These are phyloP conservation scores for Lepus americanus DNA, from an alignment of 2,113 vertebrate species.

Conservation along the genomic window DNA sequence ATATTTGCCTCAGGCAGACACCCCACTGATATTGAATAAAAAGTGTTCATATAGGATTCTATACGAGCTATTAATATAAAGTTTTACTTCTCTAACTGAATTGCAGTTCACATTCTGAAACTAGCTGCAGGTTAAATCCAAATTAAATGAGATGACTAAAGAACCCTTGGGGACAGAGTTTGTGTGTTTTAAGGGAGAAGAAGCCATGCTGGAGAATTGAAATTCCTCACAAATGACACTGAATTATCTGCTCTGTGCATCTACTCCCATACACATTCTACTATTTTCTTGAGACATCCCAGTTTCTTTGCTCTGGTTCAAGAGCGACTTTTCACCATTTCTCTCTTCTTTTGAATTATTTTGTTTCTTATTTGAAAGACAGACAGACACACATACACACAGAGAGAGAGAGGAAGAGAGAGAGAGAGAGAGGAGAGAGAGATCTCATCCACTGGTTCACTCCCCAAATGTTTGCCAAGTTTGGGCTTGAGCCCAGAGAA, in stretches of 20 bases:
- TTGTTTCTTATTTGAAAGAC: no score
- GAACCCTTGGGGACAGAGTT: neutral
- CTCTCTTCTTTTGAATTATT: neutral
- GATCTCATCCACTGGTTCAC: no score
- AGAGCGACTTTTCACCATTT: neutral
- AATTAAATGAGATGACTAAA: slow-evolving; percentile 47
- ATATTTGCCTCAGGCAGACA: slow-evolving; percentile 32
- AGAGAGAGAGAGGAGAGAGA: no score
- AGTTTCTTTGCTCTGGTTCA: neutral
- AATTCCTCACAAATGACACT: neutral
- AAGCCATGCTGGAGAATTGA: neutral
- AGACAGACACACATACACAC: no score
- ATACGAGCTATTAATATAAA: slow-evolving; percentile 59
- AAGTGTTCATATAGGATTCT: slow-evolving; percentile 36
- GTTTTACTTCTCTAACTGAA: slow-evolving; percentile 55
- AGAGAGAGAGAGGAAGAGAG: no score
- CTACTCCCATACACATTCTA: no score
- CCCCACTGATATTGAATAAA: slow-evolving; percentile 55
- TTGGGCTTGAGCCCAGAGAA: no score
- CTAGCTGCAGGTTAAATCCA: slow-evolving; percentile 28
- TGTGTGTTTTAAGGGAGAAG: neutral
- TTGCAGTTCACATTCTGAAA: slow-evolving; percentile 49
- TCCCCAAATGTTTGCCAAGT: no score
- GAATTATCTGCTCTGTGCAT: neutral
- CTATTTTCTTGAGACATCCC: neutral